phyloP scores from a whole-genome alignment of 2,888 invertebrate species.

The Augiades crinisus region DNA sequence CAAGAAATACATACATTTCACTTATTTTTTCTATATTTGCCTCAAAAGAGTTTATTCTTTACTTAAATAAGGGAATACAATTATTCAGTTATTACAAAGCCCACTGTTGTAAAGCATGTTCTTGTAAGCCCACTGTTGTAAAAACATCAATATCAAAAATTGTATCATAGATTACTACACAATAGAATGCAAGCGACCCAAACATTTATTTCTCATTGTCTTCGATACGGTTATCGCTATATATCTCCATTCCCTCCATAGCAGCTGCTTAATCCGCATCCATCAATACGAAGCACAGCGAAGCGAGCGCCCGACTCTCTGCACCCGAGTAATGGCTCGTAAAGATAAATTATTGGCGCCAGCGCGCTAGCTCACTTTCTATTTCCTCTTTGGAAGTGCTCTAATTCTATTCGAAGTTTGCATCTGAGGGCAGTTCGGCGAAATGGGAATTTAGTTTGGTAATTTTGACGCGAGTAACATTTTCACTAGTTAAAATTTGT shows the following conservation, averaged over 20 bases:
- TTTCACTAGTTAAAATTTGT: too few species aligned
- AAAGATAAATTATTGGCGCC: conserved; percentile 21
- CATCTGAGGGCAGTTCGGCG: background rate
- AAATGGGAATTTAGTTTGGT: background rate
- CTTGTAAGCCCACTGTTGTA: too few species aligned
- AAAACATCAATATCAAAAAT: too few species aligned
- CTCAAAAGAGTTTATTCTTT: too few species aligned
- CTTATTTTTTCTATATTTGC: too few species aligned
- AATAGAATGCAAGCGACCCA: too few species aligned
- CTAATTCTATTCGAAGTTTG: conserved; percentile 15
- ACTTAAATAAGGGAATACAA: too few species aligned
- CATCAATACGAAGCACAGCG: conserved; percentile 19
- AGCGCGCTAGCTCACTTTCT: conserved; percentile 16
- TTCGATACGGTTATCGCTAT: background rate
- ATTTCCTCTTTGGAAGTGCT: conserved; percentile 18
- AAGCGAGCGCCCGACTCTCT: conserved; percentile 11
- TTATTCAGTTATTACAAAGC: too few species aligned
- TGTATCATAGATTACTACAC: too few species aligned
- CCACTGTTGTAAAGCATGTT: too few species aligned
- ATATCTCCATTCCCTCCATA: background rate
- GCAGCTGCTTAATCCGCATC: conserved; percentile 15
- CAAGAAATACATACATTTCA: too few species aligned
- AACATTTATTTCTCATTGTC: background rate
- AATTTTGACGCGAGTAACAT: background rate
- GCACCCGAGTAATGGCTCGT: conserved; percentile 23